Conservation (phyloP, 1,140 invertebrate genomes). For the Drosophila pachea region DNA sequence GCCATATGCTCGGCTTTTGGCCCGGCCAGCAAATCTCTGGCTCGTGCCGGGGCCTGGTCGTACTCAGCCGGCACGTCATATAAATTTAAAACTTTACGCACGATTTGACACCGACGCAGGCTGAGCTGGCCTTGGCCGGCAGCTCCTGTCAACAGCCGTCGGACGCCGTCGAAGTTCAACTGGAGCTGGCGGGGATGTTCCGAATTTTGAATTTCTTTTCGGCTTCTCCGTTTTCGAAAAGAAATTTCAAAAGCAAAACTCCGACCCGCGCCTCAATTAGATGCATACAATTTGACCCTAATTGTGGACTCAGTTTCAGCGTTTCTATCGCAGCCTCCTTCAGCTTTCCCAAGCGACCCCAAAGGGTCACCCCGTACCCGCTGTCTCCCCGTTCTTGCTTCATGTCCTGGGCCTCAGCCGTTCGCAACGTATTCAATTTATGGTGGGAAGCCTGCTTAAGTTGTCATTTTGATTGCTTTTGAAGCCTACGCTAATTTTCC, state of each 20-base stretch:
- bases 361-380: slow-evolving; percentile 9
- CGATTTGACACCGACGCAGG: slow-evolving; percentile 51
- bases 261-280: slow-evolving; percentile 58
- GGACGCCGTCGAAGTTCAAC: slow-evolving; percentile 1
- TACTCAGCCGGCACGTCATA: neutral
- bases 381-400: neutral
- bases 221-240: neutral
- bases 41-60: slow-evolving; percentile 3
- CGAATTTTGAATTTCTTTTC: slow-evolving; percentile 15
- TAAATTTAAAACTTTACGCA: slow-evolving; percentile 63
- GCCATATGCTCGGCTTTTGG: slow-evolving; percentile 15
- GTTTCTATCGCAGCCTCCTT: slow-evolving; percentile 27
- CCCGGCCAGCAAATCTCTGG: slow-evolving; percentile 52
- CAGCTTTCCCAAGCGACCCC: neutral
- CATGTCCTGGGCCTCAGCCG: too few relatives aligned
- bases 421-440: slow-evolving; percentile 40
- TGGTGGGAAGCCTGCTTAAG: slow-evolving; percentile 70
- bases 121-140: too few relatives aligned
- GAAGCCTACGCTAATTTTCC: slow-evolving; percentile 70
- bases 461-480: slow-evolving; percentile 77
- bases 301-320: slow-evolving; percentile 59
- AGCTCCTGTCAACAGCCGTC: slow-evolving; percentile 25
- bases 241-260: neutral
- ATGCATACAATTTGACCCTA: slow-evolving; percentile 56
- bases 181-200: neutral